Base-by-base conservation (phyloP, 2,888 invertebrate genomes). In the Brachypterus glaber region DNA sequence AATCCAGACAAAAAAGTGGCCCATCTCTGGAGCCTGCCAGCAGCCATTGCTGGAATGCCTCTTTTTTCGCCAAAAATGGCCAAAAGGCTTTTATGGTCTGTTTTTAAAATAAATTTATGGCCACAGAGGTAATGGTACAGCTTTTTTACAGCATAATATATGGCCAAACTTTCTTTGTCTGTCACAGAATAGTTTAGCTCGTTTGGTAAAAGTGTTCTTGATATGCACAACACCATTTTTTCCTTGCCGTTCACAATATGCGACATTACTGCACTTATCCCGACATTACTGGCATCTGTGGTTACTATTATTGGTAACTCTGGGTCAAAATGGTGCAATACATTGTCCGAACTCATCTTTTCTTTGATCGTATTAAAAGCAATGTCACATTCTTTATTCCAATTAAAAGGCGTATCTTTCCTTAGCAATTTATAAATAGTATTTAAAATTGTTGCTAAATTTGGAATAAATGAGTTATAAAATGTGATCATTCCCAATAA, bases 11-110 rank as follows among this genome's bases (percentile, higher is more conserved):
- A n/a, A n/a, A n/a, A n/a, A n/a, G n/a, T n/a, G n/a, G n/a, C n/a
- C n/a, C 55, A 60, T 30, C 55, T 40, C 35, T 58, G 57, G 2
- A 60, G 30, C 38, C 62, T 35, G 12, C 53, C 53, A 12, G 59
- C 55, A 18, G 57, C 55, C 55, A 60, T 55, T 25, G 44, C 41
- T 4, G 58, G 56, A 11, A 59, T 47, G 4, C 54, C 53, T 44
- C 54, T 55, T 3, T 55, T 44, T 37, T 51, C 55, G 2, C 51
- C 55, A 35, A 57, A 54, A 7, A 53, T 29, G 1, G 50, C 49
- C 31, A 30, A n/a, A 2, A 36, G 18, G 3, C 30, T 17, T 13
- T 36, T 29, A 17, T 36, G 36, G 14, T 36, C 30, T 16, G 36
- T 30, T 15, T 26, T 3, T 4, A 33, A 12, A 5, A 18, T 33